phyloP scores from a whole-genome alignment of 2,888 invertebrate genomes.

The Pollenia angustigena region DNA sequence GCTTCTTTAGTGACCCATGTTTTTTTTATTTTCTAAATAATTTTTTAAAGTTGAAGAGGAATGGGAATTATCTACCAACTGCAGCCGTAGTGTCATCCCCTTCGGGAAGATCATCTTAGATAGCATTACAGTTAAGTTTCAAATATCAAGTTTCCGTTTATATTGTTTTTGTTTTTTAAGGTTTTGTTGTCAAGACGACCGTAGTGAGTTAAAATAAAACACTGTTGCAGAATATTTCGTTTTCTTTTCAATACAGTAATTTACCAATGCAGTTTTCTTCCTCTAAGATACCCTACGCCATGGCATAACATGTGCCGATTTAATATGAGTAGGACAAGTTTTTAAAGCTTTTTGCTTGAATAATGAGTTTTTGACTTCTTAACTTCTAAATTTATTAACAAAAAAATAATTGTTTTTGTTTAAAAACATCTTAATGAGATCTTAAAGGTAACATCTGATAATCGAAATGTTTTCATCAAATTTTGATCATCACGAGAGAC shows the following conservation, averaged over 20 bases:
- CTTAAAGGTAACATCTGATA: too few relatives aligned
- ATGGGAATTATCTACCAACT: conserved; percentile 8
- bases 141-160: conserved; percentile 30
- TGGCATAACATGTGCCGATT: too few relatives aligned
- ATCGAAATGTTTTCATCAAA: too few relatives aligned
- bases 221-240: background rate
- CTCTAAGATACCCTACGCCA: too few relatives aligned
- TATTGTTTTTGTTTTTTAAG: conserved; percentile 1
- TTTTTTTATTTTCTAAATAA: conserved; percentile 9
- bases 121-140: conserved; percentile 52
- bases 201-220: background rate
- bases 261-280: background rate
- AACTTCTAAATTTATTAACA: too few relatives aligned
- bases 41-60: background rate
- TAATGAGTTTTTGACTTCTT: too few relatives aligned
- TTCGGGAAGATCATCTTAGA: conserved; percentile 63
- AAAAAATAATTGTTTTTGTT: too few relatives aligned
- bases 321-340: too few relatives aligned
- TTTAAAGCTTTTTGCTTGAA: too few relatives aligned
- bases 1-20: conserved; percentile 48
- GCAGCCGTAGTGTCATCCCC: conserved; percentile 17
- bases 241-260: conserved; percentile 6
- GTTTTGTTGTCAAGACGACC: conserved; percentile 10
- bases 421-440: too few relatives aligned
- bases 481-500: too few relatives aligned